Conservation (phyloP, 2,113 vertebrate genomes). For the Myodes glareolus region DNA sequence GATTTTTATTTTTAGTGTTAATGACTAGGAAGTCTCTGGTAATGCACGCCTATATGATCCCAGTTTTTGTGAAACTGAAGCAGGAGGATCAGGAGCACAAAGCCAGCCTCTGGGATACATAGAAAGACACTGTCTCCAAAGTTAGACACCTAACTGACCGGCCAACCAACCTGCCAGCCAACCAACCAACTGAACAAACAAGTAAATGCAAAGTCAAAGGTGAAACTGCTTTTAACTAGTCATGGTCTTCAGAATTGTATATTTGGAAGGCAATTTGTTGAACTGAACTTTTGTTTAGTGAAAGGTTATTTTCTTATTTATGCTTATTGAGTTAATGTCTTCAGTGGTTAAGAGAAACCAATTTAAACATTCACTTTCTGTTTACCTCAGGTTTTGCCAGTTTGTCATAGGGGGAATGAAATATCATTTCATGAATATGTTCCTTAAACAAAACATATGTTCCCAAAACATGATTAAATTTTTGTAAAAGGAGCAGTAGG, state of each 20-base stretch:
- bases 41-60: neutral
- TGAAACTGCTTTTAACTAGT: neutral
- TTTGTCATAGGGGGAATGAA: neutral
- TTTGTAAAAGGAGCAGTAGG: too few relatives aligned
- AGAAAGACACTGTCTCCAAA: neutral
- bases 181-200: neutral
- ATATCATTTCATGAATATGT: neutral
- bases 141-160: neutral
- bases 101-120: neutral
- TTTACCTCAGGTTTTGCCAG: neutral
- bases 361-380: neutral
- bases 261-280: neutral
- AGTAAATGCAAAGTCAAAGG: neutral
- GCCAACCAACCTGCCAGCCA: neutral
- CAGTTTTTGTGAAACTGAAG: neutral
- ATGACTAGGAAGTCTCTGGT: neutral
- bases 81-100: neutral
- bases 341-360: neutral
- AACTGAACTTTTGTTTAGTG: neutral
- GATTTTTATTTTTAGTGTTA: constrained; percentile 11
- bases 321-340: neutral
- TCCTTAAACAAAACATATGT: neutral
- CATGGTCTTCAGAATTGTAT: neutral
- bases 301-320: neutral
- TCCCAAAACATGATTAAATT: constrained; percentile 58